Conservation (phyloP, 1,140 invertebrate genomes). For the Panonychus citri region DNA sequence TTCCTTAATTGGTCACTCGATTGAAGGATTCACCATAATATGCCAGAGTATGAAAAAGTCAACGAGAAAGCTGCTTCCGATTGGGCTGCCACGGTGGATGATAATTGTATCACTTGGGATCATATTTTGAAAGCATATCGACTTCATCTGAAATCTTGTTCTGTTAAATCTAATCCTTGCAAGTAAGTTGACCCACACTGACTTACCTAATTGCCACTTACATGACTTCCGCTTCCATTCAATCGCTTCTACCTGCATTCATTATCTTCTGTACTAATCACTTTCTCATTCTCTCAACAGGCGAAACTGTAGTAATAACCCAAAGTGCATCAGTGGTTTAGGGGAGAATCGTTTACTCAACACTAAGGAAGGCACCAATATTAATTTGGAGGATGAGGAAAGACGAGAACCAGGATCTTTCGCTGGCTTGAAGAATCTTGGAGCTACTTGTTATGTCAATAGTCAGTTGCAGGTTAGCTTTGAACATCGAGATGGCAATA, state of each 20-base stretch:
- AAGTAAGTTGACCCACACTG: slow-evolving; percentile 15
- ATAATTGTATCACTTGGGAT: neutral
- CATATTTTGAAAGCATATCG: neutral
- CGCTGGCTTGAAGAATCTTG: slow-evolving; percentile 43
- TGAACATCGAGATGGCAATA: neutral
- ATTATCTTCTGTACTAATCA: neutral
- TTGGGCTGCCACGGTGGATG: neutral
- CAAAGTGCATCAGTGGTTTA: slow-evolving; percentile 36
- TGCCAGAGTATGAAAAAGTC: neutral
- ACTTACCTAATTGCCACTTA: neutral
- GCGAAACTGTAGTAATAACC: slow-evolving; percentile 38
- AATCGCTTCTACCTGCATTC: neutral
- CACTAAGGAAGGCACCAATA: slow-evolving; percentile 20
- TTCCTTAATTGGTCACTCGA: too few relatives aligned
- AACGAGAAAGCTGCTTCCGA: neutral
- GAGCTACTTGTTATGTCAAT: slow-evolving; percentile 49
- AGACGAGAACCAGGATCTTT: slow-evolving; percentile 20
- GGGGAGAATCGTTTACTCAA: slow-evolving; percentile 32
- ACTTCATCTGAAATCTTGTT: neutral
- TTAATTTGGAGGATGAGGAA: slow-evolving; percentile 27
- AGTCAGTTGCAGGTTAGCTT: slow-evolving; percentile 34
- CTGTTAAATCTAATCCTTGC: slow-evolving; percentile 18
- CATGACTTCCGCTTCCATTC: neutral
- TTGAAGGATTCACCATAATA: too few relatives aligned
- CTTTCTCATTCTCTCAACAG: slow-evolving; percentile 19